A percentile compares a stretch with the other conserved stretches of the same genome.
Evolutionary conservation across 2,797 vertebrate species (phyloP).

Genomic region (Pseudochirops cupreus): DNA sequence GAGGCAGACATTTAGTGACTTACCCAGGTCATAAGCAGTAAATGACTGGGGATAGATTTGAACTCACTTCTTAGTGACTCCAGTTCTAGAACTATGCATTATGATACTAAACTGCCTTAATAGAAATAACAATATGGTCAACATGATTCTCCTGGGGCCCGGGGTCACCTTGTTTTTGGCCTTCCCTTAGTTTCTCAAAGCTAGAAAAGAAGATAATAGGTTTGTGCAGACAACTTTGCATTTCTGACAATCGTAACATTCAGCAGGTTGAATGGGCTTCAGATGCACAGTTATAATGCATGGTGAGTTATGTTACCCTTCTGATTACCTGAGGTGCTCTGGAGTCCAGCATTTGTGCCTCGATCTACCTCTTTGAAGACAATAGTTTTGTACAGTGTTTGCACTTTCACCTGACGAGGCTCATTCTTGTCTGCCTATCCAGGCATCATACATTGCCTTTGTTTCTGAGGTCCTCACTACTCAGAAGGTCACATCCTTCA

Average conservation of each 20-base stretch:
- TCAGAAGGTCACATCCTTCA: not conserved
- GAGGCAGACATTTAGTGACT: not conserved
- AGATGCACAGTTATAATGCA: too few relatives aligned
- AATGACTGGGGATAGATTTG: not conserved
- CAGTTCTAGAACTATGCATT: not conserved
- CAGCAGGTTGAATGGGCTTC: not conserved
- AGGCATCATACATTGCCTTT: not conserved
- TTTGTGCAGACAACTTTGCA: not conserved
- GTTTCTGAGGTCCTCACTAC: not conserved
- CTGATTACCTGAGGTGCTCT: not conserved
- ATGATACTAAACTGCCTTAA: not conserved
- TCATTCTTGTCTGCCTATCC: not conserved
- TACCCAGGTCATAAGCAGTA: not conserved
- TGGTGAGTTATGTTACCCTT: too few relatives aligned
- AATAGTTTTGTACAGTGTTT: not conserved
- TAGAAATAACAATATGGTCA: not conserved
- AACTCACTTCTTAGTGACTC: not conserved
- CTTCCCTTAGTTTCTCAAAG: not conserved
- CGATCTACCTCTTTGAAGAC: not conserved
- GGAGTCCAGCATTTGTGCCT: too few relatives aligned
- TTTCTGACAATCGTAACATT: not conserved
- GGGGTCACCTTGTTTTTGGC: not conserved
- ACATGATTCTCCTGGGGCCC: not conserved
- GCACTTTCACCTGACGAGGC: not conserved
- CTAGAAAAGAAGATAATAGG: not conserved